Conservation (phyloP, 2,888 invertebrate species). For the Panopea generosa region DNA sequence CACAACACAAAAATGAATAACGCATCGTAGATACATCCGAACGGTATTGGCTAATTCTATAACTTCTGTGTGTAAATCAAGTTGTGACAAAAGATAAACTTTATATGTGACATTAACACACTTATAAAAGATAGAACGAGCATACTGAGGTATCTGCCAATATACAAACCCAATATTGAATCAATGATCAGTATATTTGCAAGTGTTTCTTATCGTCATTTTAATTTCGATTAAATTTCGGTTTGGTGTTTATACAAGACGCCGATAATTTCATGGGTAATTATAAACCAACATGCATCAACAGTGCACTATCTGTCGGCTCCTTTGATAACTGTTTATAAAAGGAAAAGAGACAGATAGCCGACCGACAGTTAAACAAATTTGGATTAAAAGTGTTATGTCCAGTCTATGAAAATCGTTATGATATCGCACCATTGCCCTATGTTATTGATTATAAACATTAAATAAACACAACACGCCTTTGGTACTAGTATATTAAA, state of each 20-base stretch:
- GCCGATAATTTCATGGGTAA: background rate
- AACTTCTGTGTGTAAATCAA: no score
- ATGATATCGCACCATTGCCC: background rate
- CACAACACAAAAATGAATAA: no score
- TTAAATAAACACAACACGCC: no score
- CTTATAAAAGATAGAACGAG: no score
- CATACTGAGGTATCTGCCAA: no score
- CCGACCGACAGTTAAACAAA: background rate
- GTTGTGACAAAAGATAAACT: no score
- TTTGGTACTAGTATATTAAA: no score
- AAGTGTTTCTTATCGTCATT: background rate
- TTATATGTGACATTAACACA: no score
- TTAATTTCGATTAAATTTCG: constrained; percentile 16
- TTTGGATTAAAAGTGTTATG: background rate
- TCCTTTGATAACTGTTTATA: constrained; percentile 4
- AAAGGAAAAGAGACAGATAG: background rate
- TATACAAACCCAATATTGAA: background rate
- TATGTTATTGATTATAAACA: no score
- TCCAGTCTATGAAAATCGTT: background rate
- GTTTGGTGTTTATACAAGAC: constrained; percentile 6
- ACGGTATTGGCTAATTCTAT: no score
- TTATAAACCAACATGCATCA: background rate
- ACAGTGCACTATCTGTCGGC: background rate
- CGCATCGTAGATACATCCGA: no score
- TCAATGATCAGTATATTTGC: background rate